A percentile compares a stretch with the other conserved stretches of the same genome.
These are phyloP conservation scores for Synanthedon formicaeformis DNA, from an alignment of 2,888 invertebrate genomes.

Conservation along the genomic window DNA sequence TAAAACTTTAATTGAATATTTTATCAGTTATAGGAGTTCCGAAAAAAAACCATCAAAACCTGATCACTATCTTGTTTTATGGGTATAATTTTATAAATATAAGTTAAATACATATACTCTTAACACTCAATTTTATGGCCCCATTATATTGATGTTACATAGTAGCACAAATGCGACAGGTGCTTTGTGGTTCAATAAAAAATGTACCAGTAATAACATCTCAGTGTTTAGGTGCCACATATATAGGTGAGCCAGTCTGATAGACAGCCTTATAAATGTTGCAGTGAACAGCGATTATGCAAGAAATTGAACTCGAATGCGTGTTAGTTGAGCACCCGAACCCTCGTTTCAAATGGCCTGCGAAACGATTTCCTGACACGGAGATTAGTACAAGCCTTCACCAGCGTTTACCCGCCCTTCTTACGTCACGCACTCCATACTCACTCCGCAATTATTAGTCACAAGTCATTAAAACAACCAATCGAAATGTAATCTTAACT, in stretches of 20 bases:
- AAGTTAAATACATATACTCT: not conserved
- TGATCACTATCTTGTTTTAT: not conserved
- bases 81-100: not conserved
- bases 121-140: not conserved
- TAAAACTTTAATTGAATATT: no score
- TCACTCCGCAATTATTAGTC: constrained; percentile 31
- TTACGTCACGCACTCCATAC: constrained; percentile 66
- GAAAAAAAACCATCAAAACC: no score
- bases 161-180: not conserved
- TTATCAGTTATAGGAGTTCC: no score
- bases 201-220: not conserved
- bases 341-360: constrained; percentile 67
- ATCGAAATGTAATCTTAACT: constrained; percentile 34
- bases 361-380: constrained; percentile 71
- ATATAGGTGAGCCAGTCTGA: constrained; percentile 20
- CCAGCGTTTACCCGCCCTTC: constrained; percentile 62
- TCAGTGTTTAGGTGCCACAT: not conserved
- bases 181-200: not conserved
- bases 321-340: constrained; percentile 51
- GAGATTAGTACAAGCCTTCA: constrained; percentile 71
- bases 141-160: not conserved
- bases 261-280: constrained; percentile 36
- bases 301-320: constrained; percentile 60
- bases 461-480: constrained; percentile 31
- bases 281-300: constrained; percentile 52